These are phyloP conservation scores for Lytechinus pictus DNA, from an alignment of 35 echinoderm and acorn worm species.

Conservation along the genomic window DNA sequence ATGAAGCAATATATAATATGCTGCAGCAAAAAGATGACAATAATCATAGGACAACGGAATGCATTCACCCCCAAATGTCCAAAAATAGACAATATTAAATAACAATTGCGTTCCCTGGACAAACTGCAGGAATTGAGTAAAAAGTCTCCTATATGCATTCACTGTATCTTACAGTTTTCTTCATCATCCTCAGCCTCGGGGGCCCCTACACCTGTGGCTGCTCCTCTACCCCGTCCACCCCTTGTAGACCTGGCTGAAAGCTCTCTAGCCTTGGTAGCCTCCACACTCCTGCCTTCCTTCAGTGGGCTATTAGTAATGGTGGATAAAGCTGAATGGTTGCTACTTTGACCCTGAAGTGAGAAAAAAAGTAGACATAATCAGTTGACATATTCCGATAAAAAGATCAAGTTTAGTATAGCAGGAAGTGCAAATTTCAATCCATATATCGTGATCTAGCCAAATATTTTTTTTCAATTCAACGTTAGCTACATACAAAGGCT, in stretches of 20 bases:
- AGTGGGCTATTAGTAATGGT: constrained; percentile 68
- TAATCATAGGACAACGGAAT: no score
- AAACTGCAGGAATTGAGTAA: no score
- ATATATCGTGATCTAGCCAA: no score
- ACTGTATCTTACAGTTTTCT: background rate
- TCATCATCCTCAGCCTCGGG: background rate
- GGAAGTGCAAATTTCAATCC: no score
- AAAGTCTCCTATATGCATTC: background rate
- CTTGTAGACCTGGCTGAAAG: background rate
- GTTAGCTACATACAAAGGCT: no score
- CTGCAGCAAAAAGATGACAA: background rate
- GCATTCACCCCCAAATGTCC: no score
- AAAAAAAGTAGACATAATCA: background rate
- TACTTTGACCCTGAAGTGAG: background rate
- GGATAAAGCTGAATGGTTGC: constrained; percentile 21
- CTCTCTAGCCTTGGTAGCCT: background rate
- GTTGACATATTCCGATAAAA: background rate
- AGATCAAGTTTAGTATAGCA: background rate
- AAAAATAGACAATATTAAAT: no score
- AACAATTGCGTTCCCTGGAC: no score
- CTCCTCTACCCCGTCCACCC: background rate
- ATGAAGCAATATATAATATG: background rate
- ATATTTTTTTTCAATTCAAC: no score
- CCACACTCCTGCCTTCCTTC: background rate
- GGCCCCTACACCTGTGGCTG: background rate